Evolutionary conservation across 2,888 invertebrate species (phyloP).

Genomic region (Machimus rusticus): DNA sequence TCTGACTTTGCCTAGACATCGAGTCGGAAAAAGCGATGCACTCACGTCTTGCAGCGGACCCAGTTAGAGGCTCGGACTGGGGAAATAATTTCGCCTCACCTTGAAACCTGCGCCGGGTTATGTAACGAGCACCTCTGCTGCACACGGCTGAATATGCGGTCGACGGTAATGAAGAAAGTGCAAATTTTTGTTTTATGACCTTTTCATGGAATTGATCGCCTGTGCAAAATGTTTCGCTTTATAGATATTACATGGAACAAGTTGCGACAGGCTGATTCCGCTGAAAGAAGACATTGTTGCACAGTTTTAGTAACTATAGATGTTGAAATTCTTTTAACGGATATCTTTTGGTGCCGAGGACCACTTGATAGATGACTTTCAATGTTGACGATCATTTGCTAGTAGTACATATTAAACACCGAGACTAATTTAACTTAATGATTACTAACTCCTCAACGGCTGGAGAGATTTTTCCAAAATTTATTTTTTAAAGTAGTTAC

Average conservation of each 20-base stretch:
- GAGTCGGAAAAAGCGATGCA: not conserved
- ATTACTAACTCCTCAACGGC: too few species aligned
- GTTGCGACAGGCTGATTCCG: not conserved
- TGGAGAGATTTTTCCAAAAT: too few species aligned
- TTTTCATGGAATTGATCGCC: not conserved
- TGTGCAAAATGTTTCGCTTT: not conserved
- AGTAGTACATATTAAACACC: too few species aligned
- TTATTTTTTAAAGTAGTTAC: too few species aligned
- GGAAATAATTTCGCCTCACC: constrained; percentile 4
- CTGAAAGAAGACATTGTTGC: not conserved
- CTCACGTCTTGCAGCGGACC: not conserved
- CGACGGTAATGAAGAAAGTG: not conserved
- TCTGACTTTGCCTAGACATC: not conserved
- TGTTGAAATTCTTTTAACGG: not conserved
- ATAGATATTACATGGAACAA: not conserved
- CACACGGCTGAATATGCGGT: not conserved
- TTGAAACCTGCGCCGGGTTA: not conserved
- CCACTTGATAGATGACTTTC: not conserved
- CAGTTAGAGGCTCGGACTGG: not conserved
- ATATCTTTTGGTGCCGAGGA: not conserved
- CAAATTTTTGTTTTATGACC: not conserved
- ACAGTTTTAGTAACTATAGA: not conserved
- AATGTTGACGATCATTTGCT: not conserved
- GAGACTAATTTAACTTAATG: too few species aligned
- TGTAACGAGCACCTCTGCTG: not conserved